Base-by-base conservation (phyloP, 2,797 vertebrate species). In the Poecilia picta region DNA sequence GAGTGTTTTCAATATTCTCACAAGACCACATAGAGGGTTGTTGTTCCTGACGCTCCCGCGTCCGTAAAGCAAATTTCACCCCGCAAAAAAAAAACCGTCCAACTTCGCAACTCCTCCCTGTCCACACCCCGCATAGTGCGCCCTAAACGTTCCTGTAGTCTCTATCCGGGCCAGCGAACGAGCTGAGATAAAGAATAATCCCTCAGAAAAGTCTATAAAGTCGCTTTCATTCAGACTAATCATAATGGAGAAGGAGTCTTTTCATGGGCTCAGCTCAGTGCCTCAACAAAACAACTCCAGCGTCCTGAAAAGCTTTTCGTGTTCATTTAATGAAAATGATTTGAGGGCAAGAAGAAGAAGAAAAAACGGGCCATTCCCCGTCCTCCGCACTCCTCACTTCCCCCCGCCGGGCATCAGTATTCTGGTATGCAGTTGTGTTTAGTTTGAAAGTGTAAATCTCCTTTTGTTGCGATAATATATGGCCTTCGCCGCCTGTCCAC, bases 381-480 rank as follows among this genome's bases (percentile, higher is more conserved):
- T 41, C 81, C 83, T 47, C 82, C 81, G 66, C 83, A 72, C 82
- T 72, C 18, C 59, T 5, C 73, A 1, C 46, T 77, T 10, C 80
- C 79, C 82, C 78, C 83, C 81, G 88, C 92, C 90, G 84, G 94
- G 95, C 96, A 97, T 97, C 97, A 96, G 97, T 96, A 97, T 97
- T 97, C 97, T 96, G 96, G 97, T 97, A 97, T 96, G 96, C 96
- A 95, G 96, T 97, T 97, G 97, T 97, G 97, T 98, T 98, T 97
- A 97, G 97, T 98, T 97, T 97, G 96, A 98, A 97, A 97, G 97
- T 98, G 97, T 98, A 98, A 98, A 97, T 98, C 96, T 98, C 97
- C 97, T 93, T 98, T 98, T 98, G 97, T 99, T 91, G 95, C 92
- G 90, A 94, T 98, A 99, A 98, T 98, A 97, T 98, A 98, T 97